Evolutionary conservation across 2,888 invertebrate genomes (phyloP).

Genomic region (Terebella lapidaria): DNA sequence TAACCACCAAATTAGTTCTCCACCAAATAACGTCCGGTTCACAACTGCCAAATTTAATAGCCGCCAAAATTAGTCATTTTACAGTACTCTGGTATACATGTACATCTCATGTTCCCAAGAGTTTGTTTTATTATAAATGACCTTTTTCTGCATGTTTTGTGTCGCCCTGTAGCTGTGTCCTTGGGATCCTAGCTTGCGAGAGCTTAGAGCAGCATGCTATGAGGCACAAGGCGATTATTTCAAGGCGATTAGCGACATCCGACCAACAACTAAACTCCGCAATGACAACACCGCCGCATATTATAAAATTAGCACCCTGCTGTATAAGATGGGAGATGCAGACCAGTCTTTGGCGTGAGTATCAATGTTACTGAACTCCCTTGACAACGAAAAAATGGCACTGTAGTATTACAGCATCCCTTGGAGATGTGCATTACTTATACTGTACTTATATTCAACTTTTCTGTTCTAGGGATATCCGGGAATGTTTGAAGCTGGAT

Average conservation of each 20-base stretch:
- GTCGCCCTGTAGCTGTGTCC: conserved; percentile 68
- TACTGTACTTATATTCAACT: too few species aligned
- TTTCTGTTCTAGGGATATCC: conserved; percentile 75
- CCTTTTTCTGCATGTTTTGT: neutral
- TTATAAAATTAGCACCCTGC: conserved; percentile 73
- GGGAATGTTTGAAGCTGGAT: conserved; percentile 94
- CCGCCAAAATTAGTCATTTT: too few species aligned
- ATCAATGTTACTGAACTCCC: too few species aligned
- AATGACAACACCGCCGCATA: conserved; percentile 88
- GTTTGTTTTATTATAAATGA: too few species aligned
- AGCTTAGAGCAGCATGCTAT: conserved; percentile 81
- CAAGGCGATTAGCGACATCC: conserved; percentile 84
- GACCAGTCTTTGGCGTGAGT: conserved; percentile 73
- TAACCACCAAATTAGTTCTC: too few species aligned
- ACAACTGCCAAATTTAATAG: too few species aligned
- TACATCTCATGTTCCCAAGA: too few species aligned
- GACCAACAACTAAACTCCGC: conserved; percentile 81
- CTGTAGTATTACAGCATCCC: too few species aligned
- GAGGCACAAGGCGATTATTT: conserved; percentile 34
- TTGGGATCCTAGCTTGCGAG: conserved; percentile 79
- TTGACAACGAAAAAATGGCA: too few species aligned
- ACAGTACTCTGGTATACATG: too few species aligned
- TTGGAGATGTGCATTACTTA: too few species aligned
- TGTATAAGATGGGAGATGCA: conserved; percentile 88
- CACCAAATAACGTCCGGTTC: too few species aligned